phyloP scores from a whole-genome alignment of 1,140 invertebrate species.

The Tetramorium alpestre region DNA sequence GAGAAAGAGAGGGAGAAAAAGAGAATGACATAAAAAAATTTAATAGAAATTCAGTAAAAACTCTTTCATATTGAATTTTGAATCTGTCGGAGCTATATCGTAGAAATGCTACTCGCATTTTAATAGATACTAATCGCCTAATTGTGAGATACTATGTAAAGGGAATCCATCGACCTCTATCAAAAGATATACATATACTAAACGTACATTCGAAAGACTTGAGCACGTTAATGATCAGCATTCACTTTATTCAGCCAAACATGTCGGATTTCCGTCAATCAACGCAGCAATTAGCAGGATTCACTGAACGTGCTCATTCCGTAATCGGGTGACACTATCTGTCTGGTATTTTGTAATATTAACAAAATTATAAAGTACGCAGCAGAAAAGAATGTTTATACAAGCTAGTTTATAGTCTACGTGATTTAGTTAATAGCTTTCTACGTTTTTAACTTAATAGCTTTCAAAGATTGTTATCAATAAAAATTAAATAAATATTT shows the following conservation, averaged over 20 bases:
- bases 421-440: not conserved
- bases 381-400: not conserved
- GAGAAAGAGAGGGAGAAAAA: too few species aligned
- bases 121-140: not conserved
- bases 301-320: conserved; percentile 73
- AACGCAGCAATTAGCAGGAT: conserved; percentile 77
- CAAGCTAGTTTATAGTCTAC: not conserved
- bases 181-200: conserved; percentile 31
- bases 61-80: conserved; percentile 13
- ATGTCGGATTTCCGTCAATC: conserved; percentile 78
- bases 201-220: conserved; percentile 65
- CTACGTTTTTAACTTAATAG: not conserved
- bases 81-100: not conserved
- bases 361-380: conserved; percentile 18
- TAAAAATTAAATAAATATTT: not conserved
- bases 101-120: conserved; percentile 1
- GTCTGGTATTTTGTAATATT: conserved; percentile 25
- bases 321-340: conserved; percentile 64
- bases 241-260: conserved; percentile 66
- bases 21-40: not conserved
- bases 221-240: conserved; percentile 76
- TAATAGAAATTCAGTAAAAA: not conserved
- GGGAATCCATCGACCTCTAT: not conserved
- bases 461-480: not conserved
- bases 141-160: conserved; percentile 46